These are phyloP conservation scores for Prunella himalayana DNA, from an alignment of 2,113 vertebrate species.

Conservation along the genomic window DNA sequence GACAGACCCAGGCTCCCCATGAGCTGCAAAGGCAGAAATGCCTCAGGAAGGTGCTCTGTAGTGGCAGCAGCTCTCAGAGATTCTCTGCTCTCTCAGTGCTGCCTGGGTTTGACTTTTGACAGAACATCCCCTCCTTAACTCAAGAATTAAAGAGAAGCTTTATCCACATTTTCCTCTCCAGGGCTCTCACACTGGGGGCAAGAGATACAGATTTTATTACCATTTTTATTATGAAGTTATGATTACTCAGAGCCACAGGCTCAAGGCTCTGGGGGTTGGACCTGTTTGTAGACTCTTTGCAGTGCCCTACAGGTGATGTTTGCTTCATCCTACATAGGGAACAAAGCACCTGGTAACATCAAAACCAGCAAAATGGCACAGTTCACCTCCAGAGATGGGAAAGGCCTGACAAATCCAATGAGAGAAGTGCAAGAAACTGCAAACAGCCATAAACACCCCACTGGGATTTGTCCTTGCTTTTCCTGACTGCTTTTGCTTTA, in stretches of 20 bases:
- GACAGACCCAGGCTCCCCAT: accelerated
- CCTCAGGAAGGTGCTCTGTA: neutral
- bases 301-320: neutral
- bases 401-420: neutral
- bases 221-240: neutral
- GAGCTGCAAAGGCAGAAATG: neutral
- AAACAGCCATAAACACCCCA: accelerated
- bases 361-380: neutral
- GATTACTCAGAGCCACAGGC: neutral
- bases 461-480: neutral
- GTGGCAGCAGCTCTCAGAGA: neutral
- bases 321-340: neutral
- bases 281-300: neutral
- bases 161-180: neutral
- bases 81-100: neutral
- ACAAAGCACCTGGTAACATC: neutral
- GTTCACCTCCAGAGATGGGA: neutral
- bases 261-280: neutral
- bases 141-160: neutral
- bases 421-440: neutral
- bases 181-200: neutral
- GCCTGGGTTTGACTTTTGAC: neutral
- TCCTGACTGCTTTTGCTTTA: neutral
- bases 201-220: neutral
- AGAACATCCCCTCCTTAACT: neutral